Evolutionary conservation across 2,113 vertebrate species (phyloP).

Genomic region (Rhodinocichla rosea): DNA sequence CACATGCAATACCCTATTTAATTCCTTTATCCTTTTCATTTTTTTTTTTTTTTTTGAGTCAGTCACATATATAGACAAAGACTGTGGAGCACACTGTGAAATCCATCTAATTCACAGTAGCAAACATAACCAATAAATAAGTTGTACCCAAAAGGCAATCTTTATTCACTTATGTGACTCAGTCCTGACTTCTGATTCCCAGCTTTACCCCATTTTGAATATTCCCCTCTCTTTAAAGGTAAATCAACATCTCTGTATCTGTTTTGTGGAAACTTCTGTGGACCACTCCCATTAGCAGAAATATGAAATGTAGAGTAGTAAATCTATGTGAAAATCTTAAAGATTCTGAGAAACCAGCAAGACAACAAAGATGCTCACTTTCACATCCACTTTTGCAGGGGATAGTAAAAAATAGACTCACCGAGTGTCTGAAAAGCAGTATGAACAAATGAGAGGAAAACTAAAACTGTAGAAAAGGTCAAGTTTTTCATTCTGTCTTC

Average conservation of each 20-base stretch:
- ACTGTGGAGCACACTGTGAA: not conserved
- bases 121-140: not conserved
- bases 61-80: not conserved
- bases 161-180: not conserved
- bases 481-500: slow-evolving; percentile 38
- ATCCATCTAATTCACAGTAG: not conserved
- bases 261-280: not conserved
- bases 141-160: not conserved
- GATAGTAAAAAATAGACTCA: slow-evolving; percentile 21
- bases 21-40: not conserved
- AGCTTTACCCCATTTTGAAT: not conserved
- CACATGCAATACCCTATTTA: not conserved
- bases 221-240: not conserved
- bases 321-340: not conserved
- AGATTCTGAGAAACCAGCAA: not conserved
- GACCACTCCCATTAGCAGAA: not conserved
- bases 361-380: not conserved
- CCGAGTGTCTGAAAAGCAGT: not conserved
- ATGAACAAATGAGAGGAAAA: not conserved
- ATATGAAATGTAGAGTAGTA: not conserved
- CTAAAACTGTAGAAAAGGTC: not conserved
- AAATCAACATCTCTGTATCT: not conserved
- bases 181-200: not conserved
- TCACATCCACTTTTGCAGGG: not conserved
- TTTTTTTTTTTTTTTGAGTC: not conserved